Base-by-base conservation (phyloP, 1,140 invertebrate genomes). In the Limonius californicus region DNA sequence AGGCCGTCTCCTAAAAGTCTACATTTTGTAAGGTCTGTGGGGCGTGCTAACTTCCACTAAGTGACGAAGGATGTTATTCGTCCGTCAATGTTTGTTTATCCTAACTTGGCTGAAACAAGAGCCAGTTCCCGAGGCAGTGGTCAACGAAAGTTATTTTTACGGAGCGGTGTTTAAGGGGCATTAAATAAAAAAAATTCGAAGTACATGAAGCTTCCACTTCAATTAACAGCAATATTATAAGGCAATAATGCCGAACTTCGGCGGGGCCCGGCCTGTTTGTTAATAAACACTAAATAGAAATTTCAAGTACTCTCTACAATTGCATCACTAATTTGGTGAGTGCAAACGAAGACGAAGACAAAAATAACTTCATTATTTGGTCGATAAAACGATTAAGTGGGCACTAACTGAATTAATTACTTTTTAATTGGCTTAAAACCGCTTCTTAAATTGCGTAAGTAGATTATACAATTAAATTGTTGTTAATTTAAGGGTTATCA, bases 81-180 rank as follows among this genome's bases (percentile, higher is more conserved):
- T 45, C 42, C 42, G 42, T 45, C 42, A 45, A 45, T 45, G 42
- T 45, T 45, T 45, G 42, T 45, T 45, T 45, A 45, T 45, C 42
- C 42, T 18, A 45, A 45, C 42, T 45, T n/a, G n/a, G 16, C 16
- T 45, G 42, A n/a, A 45, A 45, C n/a, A 45, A 45, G 42, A 45
- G 42, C 42, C 42, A 15, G 42, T 18, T 45, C 42, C 16, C 42
- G n/a, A 45, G 16, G 16, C 42, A 18, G n/a, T 45, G 42, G 16
- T 45, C 42, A 45, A 45, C 4, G n/a, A 18, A n/a, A 45, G 42
- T 45, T 45, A 45, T 45, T 45, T 45, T 45, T 45, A n/a, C 42
- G 14, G n/a, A 45, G 16, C 16, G 42, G 42, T 18, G 42, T 45
- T 45, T 6, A 45, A 45, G 16, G 42, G 4, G n/a, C n/a, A 15